Base-by-base conservation (phyloP, 2,113 vertebrate genomes). In the Pandion haliaetus region DNA sequence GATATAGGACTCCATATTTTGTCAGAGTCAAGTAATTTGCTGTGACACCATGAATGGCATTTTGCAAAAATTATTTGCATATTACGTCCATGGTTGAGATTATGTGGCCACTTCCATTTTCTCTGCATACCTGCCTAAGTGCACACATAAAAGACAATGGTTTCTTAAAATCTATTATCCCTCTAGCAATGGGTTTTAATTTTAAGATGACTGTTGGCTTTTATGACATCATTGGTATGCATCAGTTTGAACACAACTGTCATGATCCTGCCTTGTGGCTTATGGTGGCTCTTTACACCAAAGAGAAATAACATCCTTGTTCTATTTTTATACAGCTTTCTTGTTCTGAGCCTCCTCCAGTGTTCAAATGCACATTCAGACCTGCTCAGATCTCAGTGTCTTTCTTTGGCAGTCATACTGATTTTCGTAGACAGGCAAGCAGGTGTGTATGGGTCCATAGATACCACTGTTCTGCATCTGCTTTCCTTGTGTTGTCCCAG, bases 321-420 rank as follows among this genome's bases (percentile, higher is more conserved):
- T 88, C 42, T 89, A 29, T 79, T 86, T 92, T 95, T 72, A 40
- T 24, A 47, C 17, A 42, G 13, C 14, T 84, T 86, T 81, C 44
- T 86, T 89, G 58, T 67, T 93, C 72, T 82, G 52, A 82, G 19
- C 19, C 28, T 95, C 73, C 40, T 88, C 38, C 1, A 3, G 57
- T 47, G 44, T 57, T 92, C 66, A 92, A 92, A 86, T 49, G 26
- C 17, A 32, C 61, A 61, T 73, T 83, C 50, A 94, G 82, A 91
- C 52, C 47, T 74, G 24, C 20, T 86, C 72, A 92, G 69, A 88
- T 76, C 58, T 69, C 77, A 71, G 2, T 29, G 49, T 58, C 9
- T 17, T 28, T 83, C 45, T 69, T 89, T 82, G 55, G 29, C 57
- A 86, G 38, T 67, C 32, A 26, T 23, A 26, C 20, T 31, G 29